Evolutionary conservation across 2,113 vertebrate species (phyloP).

Genomic region (Microcebus lehilahytsara): DNA sequence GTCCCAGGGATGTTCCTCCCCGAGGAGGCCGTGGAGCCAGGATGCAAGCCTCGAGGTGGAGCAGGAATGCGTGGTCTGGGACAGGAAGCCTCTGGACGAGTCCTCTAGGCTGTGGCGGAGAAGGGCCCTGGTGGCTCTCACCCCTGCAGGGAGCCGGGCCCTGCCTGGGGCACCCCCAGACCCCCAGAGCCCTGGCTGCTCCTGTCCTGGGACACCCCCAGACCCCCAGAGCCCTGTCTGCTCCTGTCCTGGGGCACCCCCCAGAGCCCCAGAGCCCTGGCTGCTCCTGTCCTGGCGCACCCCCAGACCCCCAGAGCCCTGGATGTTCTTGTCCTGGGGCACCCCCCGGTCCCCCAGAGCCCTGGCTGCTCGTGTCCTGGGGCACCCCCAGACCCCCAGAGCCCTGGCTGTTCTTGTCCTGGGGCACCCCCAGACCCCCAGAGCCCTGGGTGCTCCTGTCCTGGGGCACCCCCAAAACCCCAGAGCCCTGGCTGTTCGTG

Average conservation of each 20-base stretch:
- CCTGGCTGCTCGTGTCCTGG: no score
- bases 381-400: neutral
- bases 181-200: neutral
- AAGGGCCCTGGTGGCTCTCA: neutral
- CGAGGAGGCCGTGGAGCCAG: neutral
- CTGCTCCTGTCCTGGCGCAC: no score
- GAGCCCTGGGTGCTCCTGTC: no score
- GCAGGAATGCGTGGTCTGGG: neutral
- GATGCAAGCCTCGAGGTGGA: neutral
- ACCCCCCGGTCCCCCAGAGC: no score
- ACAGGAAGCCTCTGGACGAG: no score
- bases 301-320: no score
- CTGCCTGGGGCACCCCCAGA: neutral
- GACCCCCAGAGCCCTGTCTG: no score
- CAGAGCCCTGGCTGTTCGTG: no score
- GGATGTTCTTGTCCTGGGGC: no score
- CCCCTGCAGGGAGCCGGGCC: neutral
- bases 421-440: neutral
- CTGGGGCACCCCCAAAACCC: no score
- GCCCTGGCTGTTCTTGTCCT: rapidly evolving
- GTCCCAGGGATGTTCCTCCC: neutral
- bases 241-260: no score
- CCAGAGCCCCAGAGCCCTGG: no score
- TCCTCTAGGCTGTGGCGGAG: neutral
- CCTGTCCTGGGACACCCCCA: neutral